Evolutionary conservation across 2,888 invertebrate genomes (phyloP).

Genomic region (Stomorhina lunata): DNA sequence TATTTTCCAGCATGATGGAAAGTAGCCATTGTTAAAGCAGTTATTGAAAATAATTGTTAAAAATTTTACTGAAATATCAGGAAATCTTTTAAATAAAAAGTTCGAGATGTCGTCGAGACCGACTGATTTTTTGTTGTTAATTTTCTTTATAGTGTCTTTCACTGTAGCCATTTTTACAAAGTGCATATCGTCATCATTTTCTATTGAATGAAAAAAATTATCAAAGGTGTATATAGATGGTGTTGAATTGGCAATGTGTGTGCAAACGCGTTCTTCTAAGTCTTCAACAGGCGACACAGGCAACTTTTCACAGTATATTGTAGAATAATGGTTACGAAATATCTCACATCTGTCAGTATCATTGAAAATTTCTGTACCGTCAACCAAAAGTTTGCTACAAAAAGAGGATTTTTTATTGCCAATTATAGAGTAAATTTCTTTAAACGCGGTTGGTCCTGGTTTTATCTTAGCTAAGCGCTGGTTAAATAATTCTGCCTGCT

Average conservation of each 20-base stretch:
- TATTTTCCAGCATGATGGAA: slow-evolving; percentile 9
- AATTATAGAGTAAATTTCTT: not conserved
- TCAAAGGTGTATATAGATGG: not conserved
- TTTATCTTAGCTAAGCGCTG: not conserved
- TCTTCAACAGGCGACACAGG: not conserved
- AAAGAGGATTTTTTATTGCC: slow-evolving; percentile 8
- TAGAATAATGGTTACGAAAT: not conserved
- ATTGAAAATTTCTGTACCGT: not conserved
- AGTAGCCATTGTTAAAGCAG: too few relatives aligned
- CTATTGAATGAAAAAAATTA: not conserved
- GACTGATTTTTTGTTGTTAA: not conserved
- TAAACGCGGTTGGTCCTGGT: slow-evolving; percentile 5
- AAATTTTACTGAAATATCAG: not conserved
- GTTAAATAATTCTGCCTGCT: not conserved
- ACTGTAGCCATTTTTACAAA: not conserved
- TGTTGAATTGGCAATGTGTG: too few relatives aligned
- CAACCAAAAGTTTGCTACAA: not conserved
- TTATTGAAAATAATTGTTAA: not conserved
- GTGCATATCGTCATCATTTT: not conserved
- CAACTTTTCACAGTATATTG: not conserved
- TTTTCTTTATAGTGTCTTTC: not conserved
- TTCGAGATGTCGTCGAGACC: slow-evolving; percentile 3
- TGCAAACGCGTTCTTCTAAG: not conserved
- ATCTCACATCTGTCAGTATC: not conserved
- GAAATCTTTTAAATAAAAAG: not conserved